phyloP scores from a whole-genome alignment of 2,888 invertebrate species.

The Aplocera efformata region DNA sequence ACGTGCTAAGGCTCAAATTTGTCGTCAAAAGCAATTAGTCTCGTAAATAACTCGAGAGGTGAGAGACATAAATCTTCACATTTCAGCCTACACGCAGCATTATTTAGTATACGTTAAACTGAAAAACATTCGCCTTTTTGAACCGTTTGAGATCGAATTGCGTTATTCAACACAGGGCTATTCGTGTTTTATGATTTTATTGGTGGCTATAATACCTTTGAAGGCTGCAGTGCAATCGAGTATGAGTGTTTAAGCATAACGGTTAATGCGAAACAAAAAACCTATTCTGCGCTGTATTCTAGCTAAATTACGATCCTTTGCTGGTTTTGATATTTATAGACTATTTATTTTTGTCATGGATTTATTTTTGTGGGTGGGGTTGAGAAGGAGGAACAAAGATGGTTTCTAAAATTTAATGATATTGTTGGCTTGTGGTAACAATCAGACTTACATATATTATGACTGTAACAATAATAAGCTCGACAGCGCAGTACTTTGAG shows the following conservation, averaged over 20 bases:
- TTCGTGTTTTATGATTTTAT: slow-evolving; percentile 31
- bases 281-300: slow-evolving; percentile 1
- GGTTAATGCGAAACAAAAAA: slow-evolving; percentile 24
- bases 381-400: too few relatives aligned
- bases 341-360: too few relatives aligned
- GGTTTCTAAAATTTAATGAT: too few relatives aligned
- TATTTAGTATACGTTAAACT: slow-evolving; percentile 42
- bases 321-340: background rate
- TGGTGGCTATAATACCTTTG: slow-evolving; percentile 26
- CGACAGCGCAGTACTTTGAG: too few relatives aligned
- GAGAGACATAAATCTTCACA: slow-evolving; percentile 46
- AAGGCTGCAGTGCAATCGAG: slow-evolving; percentile 25
- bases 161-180: slow-evolving; percentile 25
- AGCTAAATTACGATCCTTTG: too few relatives aligned
- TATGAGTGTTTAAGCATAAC: slow-evolving; percentile 25
- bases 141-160: slow-evolving; percentile 30
- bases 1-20: slow-evolving; percentile 36
- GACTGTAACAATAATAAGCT: too few relatives aligned
- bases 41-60: slow-evolving; percentile 45
- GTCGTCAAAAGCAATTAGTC: slow-evolving; percentile 42
- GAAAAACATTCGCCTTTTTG: slow-evolving; percentile 38
- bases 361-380: too few relatives aligned
- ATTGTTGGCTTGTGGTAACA: too few relatives aligned
- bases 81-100: slow-evolving; percentile 38
- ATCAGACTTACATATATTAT: too few relatives aligned